Conservation (phyloP, 2,797 vertebrate species). For the Mormyrops boulengeri region DNA sequence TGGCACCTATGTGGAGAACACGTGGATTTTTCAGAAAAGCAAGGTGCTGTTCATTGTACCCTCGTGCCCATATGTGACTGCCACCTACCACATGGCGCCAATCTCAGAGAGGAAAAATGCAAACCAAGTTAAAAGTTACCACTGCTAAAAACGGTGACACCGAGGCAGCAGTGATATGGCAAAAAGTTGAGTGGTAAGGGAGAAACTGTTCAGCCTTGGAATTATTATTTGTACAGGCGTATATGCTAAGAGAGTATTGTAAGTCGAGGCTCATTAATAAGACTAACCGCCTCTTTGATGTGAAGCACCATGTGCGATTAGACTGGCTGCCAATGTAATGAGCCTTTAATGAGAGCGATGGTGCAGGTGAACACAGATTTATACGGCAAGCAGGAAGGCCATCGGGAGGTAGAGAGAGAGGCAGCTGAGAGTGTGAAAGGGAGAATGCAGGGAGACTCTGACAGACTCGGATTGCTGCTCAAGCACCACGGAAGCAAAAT, state of each 20-base stretch:
- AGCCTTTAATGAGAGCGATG: slow-evolving; percentile 26
- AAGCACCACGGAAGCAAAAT: background rate
- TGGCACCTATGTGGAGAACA: background rate
- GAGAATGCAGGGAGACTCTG: background rate
- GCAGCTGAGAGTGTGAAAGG: background rate
- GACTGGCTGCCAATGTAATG: slow-evolving; percentile 24
- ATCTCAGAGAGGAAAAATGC: background rate
- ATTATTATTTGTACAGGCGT: background rate
- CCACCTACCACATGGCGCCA: background rate
- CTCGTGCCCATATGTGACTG: background rate
- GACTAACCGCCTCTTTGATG: slow-evolving; percentile 15
- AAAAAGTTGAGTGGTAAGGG: background rate
- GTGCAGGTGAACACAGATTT: background rate
- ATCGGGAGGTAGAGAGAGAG: background rate
- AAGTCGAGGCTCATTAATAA: slow-evolving; percentile 4
- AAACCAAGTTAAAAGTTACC: background rate
- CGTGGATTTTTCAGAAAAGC: background rate
- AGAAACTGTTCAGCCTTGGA: background rate
- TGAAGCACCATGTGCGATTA: slow-evolving; percentile 15
- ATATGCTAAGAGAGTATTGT: background rate
- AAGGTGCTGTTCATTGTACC: background rate
- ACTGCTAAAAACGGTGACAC: background rate
- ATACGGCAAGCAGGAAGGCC: background rate
- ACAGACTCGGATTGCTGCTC: background rate
- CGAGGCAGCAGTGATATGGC: background rate